Evolutionary conservation across 2,888 invertebrate genomes (phyloP).

Genomic region (Merodon equestris): DNA sequence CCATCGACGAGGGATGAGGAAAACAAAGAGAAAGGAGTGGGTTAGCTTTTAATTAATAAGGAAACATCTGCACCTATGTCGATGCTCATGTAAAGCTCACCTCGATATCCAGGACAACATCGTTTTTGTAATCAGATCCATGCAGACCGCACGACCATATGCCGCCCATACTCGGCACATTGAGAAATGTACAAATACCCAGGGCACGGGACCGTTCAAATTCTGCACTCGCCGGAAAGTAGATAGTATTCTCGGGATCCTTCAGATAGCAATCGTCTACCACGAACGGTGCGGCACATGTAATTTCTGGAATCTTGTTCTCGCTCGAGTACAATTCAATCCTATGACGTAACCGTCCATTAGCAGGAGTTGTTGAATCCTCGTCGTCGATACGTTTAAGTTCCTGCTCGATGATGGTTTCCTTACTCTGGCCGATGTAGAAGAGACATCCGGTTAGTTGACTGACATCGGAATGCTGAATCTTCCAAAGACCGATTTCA

Average conservation of each 20-base stretch:
- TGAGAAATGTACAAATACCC: constrained; percentile 71
- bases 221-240: constrained; percentile 69
- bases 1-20: neutral
- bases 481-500: constrained; percentile 71
- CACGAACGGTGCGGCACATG: constrained; percentile 71
- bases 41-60: constrained; percentile 53
- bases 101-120: constrained; percentile 71
- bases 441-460: constrained; percentile 70
- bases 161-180: constrained; percentile 70
- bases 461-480: constrained; percentile 68
- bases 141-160: constrained; percentile 72
- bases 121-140: constrained; percentile 71
- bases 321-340: constrained; percentile 58
- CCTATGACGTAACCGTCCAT: constrained; percentile 24
- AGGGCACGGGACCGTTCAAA: constrained; percentile 70
- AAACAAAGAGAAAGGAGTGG: neutral
- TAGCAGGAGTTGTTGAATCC: constrained; percentile 1
- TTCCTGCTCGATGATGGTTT: constrained; percentile 70
- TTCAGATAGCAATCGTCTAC: constrained; percentile 72
- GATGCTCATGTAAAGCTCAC: constrained; percentile 44
- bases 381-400: constrained; percentile 40
- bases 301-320: constrained; percentile 68
- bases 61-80: neutral
- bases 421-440: constrained; percentile 69
- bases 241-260: constrained; percentile 70